phyloP scores from a whole-genome alignment of 2,888 invertebrate genomes.

The Xestia xanthographa region DNA sequence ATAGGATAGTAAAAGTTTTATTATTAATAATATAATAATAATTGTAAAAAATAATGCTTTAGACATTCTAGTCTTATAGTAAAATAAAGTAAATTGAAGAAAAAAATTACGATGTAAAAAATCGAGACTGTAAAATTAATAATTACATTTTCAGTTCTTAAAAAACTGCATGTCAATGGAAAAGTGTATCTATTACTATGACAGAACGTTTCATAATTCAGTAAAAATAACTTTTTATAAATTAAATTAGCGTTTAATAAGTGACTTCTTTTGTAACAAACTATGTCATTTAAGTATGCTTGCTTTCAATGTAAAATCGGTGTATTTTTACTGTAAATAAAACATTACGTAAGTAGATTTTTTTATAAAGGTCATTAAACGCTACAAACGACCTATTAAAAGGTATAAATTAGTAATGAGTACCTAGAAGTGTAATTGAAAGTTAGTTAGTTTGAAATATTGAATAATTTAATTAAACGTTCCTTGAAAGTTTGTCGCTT shows the following conservation, averaged over 20 bases:
- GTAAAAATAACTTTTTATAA: conserved; percentile 21
- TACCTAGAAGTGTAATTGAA: conserved; percentile 43
- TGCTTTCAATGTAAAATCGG: conserved; percentile 58
- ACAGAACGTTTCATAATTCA: conserved; percentile 17
- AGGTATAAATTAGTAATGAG: conserved; percentile 42
- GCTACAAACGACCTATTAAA: conserved; percentile 25
- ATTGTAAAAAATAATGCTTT: conserved; percentile 63
- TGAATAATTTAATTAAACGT: conserved; percentile 44
- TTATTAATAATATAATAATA: conserved; percentile 50
- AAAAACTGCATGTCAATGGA: conserved; percentile 1
- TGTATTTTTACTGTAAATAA: conserved; percentile 59
- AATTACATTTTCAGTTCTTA: conserved; percentile 10
- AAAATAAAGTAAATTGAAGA: no score
- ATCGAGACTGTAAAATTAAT: conserved; percentile 57
- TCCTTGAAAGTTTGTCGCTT: conserved; percentile 36
- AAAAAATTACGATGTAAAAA: conserved; percentile 25
- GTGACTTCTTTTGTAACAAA: conserved; percentile 35
- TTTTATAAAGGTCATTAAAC: conserved; percentile 31
- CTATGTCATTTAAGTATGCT: conserved; percentile 31
- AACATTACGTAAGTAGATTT: conserved; percentile 34
- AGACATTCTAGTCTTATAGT: conserved; percentile 48
- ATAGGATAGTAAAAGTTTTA: conserved; percentile 57
- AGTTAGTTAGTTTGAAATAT: conserved; percentile 47
- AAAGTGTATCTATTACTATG: not conserved
- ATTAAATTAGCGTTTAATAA: conserved; percentile 6